A percentile compares a stretch with the other conserved stretches of the same genome.
phyloP scores from a whole-genome alignment of 2,797 vertebrate genomes.

The Dipus sagitta region DNA sequence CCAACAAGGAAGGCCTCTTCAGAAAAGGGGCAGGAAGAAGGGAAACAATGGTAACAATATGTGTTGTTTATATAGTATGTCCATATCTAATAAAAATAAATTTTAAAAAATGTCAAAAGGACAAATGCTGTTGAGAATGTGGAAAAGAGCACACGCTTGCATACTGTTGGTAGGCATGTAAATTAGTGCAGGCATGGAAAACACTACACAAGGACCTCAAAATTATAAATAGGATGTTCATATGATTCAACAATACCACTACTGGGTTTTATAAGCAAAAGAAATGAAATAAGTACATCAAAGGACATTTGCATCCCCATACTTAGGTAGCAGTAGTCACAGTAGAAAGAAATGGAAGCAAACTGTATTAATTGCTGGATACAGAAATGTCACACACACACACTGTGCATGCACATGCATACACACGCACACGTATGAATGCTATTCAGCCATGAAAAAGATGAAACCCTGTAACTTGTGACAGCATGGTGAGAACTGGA shows the following conservation, averaged over 20 bases:
- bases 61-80: too few species aligned
- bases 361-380: neutral
- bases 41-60: too few species aligned
- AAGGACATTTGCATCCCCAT: neutral
- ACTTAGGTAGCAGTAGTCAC: neutral
- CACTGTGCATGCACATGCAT: neutral
- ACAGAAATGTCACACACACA: neutral
- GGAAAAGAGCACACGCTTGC: neutral
- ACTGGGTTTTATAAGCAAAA: neutral
- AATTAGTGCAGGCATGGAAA: neutral
- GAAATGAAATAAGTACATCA: neutral
- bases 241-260: neutral
- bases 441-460: neutral
- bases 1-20: too few species aligned
- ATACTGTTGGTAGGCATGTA: neutral
- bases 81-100: too few species aligned
- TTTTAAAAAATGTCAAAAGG: neutral
- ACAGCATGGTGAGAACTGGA: neutral
- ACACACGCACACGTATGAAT: neutral
- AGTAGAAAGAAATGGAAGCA: neutral
- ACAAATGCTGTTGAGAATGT: neutral
- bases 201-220: neutral
- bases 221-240: neutral
- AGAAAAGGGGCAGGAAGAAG: too few species aligned
- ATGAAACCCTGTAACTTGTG: neutral